These are phyloP conservation scores for Pheosia tremula DNA, from an alignment of 2,888 invertebrate genomes.

Conservation along the genomic window DNA sequence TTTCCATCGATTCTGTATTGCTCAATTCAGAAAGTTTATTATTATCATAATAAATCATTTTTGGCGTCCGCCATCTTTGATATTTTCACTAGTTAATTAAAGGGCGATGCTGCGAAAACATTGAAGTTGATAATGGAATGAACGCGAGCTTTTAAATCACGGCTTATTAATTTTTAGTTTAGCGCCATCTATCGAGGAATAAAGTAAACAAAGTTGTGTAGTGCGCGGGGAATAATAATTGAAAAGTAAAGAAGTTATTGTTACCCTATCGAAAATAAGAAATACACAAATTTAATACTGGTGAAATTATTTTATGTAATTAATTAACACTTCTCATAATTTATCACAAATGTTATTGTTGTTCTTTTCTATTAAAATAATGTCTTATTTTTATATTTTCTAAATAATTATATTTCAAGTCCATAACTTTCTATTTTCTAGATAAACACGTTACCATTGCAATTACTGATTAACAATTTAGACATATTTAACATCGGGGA, in stretches of 20 bases:
- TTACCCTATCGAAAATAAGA: no score
- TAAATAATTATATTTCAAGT: no score
- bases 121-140: slow-evolving; percentile 45
- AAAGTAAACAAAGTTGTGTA: slow-evolving; percentile 10
- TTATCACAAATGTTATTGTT: no score
- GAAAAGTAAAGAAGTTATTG: no score
- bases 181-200: slow-evolving; percentile 60
- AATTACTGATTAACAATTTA: slow-evolving; percentile 33
- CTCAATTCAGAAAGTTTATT: slow-evolving; percentile 2
- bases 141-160: slow-evolving; percentile 36
- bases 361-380: no score
- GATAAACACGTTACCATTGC: slow-evolving; percentile 3
- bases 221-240: no score
- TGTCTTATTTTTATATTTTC: no score
- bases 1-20: not conserved
- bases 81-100: slow-evolving; percentile 70
- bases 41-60: slow-evolving; percentile 18
- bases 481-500: slow-evolving; percentile 39
- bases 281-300: no score
- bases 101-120: slow-evolving; percentile 70
- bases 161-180: slow-evolving; percentile 45
- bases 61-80: slow-evolving; percentile 31
- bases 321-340: no score
- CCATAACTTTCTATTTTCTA: no score
- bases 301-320: no score